phyloP scores from a whole-genome alignment of 2,888 invertebrate species.

The Actias luna region DNA sequence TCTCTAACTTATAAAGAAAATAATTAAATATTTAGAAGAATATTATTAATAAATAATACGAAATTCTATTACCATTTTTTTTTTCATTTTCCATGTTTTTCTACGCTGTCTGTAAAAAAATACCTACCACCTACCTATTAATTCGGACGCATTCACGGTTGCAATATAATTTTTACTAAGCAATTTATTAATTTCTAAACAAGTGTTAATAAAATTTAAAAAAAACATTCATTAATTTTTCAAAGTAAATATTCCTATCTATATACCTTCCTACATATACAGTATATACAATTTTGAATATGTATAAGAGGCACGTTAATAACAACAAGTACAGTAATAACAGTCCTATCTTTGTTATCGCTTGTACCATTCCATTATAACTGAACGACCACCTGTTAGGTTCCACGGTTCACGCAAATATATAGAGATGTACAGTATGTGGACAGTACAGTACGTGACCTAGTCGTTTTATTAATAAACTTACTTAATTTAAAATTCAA shows the following conservation, averaged over 20 bases:
- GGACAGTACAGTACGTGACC: too few species aligned
- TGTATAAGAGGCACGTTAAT: conserved; percentile 17
- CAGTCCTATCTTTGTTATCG: conserved; percentile 52
- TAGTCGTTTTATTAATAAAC: background rate
- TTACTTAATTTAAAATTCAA: background rate
- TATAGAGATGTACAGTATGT: conserved; percentile 15
- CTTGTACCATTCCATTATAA: conserved; percentile 44
- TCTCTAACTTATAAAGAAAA: too few species aligned
- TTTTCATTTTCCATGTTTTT: too few species aligned
- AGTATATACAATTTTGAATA: conserved; percentile 11
- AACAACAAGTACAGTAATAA: conserved; percentile 43
- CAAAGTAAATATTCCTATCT: conserved; percentile 2
- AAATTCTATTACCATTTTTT: too few species aligned
- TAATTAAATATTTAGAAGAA: too few species aligned
- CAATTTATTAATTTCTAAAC: background rate
- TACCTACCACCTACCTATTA: background rate
- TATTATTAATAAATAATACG: too few species aligned
- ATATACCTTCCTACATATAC: conserved; percentile 6
- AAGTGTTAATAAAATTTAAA: background rate
- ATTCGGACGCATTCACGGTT: background rate
- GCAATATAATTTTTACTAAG: background rate
- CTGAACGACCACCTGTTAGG: conserved; percentile 46
- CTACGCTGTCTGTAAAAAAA: too few species aligned
- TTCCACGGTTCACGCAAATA: conserved; percentile 40
- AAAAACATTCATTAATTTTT: conserved; percentile 8